A percentile compares a stretch with the other conserved stretches of the same genome.
Evolutionary conservation across 1,140 invertebrate species (phyloP).

Genomic region (Conus ventricosus): DNA sequence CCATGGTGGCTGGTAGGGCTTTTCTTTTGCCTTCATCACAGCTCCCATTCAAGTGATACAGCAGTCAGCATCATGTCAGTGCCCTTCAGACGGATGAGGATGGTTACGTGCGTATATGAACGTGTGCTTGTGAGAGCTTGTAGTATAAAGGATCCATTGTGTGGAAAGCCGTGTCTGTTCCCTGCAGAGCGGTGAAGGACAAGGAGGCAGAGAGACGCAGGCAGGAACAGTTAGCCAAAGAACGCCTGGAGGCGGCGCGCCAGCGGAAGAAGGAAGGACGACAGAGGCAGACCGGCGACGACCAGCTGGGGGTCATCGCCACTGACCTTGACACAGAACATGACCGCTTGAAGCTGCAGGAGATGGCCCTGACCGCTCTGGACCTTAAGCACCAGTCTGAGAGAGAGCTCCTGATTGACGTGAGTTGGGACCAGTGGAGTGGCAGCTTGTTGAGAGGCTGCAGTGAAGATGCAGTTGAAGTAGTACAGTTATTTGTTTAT

Average conservation of each 20-base stretch:
- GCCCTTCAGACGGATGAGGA: too few species aligned
- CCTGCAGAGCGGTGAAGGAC: background rate
- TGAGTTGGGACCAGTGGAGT: constrained; percentile 26
- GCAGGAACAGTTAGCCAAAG: constrained; percentile 62
- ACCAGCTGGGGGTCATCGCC: constrained; percentile 21
- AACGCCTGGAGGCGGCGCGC: constrained; percentile 62
- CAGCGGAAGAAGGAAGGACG: constrained; percentile 44
- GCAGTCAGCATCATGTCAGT: too few species aligned
- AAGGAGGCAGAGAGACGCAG: constrained; percentile 54
- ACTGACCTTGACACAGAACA: constrained; percentile 51
- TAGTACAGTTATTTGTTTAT: too few species aligned
- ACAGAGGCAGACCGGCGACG: background rate
- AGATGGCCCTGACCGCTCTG: constrained; percentile 54
- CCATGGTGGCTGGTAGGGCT: too few species aligned
- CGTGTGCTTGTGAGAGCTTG: too few species aligned
- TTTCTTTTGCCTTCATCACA: too few species aligned
- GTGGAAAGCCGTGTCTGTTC: background rate
- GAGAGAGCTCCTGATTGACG: constrained; percentile 60
- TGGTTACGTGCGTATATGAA: too few species aligned
- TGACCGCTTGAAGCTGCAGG: constrained; percentile 54
- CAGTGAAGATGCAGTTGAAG: too few species aligned
- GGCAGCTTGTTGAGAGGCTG: too few species aligned
- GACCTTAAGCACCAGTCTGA: constrained; percentile 62
- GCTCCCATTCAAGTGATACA: too few species aligned
- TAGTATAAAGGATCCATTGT: too few species aligned